Percentiles rank a stretch among this genome's conserved stretches.
Evolutionary conservation across 2,113 vertebrate genomes (phyloP).

Genomic region (Oreocharis arfaki): DNA sequence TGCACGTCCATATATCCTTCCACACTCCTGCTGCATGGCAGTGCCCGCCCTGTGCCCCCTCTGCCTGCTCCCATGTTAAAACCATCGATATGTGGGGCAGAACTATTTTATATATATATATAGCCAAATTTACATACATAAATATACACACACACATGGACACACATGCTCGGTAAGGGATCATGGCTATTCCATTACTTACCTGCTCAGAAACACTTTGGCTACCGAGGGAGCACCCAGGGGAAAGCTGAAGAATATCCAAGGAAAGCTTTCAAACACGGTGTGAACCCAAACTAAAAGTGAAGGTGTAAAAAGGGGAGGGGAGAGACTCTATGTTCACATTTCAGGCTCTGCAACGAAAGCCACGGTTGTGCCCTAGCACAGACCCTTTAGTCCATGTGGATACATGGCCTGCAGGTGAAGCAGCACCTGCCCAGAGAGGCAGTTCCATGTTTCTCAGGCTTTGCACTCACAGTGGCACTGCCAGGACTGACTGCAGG

Average conservation of each 20-base stretch:
- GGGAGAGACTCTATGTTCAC: background rate
- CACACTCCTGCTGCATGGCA: background rate
- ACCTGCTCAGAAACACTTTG: background rate
- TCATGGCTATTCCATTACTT: background rate
- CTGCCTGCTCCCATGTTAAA: background rate
- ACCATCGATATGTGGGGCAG: background rate
- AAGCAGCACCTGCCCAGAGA: background rate
- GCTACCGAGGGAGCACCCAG: background rate
- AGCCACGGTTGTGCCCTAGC: background rate
- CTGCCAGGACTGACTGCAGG: background rate
- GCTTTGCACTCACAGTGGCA: background rate
- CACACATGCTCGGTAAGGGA: background rate
- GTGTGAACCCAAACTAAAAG: background rate
- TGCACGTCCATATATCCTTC: background rate
- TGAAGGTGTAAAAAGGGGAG: background rate
- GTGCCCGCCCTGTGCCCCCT: background rate
- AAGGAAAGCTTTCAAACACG: background rate
- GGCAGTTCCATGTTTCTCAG: background rate
- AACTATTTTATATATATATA: background rate
- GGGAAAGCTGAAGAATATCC: background rate
- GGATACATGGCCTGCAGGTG: background rate
- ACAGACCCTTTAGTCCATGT: background rate
- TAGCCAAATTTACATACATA: background rate
- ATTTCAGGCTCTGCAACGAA: background rate
- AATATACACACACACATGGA: accelerated